Conservation (phyloP, 2,888 invertebrate genomes). For the Ganaspis brasiliensis region DNA sequence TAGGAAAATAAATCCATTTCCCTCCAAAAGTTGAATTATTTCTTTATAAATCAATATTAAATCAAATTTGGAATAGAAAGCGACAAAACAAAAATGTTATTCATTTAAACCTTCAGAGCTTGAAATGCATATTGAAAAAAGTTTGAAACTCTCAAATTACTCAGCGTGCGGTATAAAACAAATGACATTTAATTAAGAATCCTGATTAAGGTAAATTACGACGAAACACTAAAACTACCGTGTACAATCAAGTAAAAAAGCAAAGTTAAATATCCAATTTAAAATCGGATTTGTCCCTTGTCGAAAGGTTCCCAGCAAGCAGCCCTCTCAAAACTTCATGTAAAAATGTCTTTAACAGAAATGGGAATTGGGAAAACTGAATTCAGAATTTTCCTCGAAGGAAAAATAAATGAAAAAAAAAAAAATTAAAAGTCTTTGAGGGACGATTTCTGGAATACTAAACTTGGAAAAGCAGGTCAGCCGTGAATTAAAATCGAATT, state of each 20-base stretch:
- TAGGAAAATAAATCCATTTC: no score
- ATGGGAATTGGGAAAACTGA: conserved; percentile 12
- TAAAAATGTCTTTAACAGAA: conserved; percentile 21
- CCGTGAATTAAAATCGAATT: conserved; percentile 40
- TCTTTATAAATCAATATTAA: no score
- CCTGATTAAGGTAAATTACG: conserved; percentile 1
- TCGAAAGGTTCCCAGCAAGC: neutral
- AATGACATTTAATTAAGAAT: neutral
- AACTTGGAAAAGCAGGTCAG: conserved; percentile 36
- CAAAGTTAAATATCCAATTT: conserved; percentile 12
- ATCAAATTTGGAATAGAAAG: no score
- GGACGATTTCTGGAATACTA: conserved; percentile 34
- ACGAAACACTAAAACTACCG: conserved; percentile 1
- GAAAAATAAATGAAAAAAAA: conserved; percentile 3
- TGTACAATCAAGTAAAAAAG: neutral
- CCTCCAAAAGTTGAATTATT: no score
- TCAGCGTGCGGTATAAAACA: conserved; percentile 3
- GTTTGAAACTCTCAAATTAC: no score
- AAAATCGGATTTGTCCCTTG: conserved; percentile 3
- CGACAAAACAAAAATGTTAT: no score
- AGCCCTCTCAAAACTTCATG: neutral
- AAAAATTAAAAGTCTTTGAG: conserved; percentile 23
- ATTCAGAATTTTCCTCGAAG: conserved; percentile 25
- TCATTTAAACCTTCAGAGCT: no score
- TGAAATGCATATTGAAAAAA: no score